Percentiles rank a stretch among this genome's conserved stretches.
phyloP scores from a whole-genome alignment of 2,113 vertebrate species.

The Daboia siamensis region DNA sequence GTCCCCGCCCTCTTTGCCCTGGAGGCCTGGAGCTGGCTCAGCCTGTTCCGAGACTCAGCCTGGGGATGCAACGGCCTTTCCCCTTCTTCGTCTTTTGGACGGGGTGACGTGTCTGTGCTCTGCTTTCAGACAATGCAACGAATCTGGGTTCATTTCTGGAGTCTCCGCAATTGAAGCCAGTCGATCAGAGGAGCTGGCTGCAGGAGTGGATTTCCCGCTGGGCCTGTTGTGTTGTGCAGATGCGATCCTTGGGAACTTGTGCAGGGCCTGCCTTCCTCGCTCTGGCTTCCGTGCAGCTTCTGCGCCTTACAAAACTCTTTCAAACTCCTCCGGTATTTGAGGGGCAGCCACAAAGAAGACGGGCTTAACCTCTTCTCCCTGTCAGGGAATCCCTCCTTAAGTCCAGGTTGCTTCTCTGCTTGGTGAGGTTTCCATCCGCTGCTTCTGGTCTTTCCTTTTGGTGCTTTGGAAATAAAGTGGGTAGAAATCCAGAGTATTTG shows the following conservation, averaged over 20 bases:
- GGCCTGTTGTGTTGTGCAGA: background rate
- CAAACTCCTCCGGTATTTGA: fast-evolving
- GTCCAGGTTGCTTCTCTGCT: no score
- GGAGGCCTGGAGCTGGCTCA: background rate
- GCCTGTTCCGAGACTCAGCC: background rate
- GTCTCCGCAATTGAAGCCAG: fast-evolving
- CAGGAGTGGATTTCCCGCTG: background rate
- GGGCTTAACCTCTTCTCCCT: no score
- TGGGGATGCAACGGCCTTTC: background rate
- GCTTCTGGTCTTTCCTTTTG: background rate
- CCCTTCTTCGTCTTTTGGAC: background rate
- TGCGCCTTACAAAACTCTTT: background rate
- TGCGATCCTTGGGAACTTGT: fast-evolving
- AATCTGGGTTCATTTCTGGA: background rate
- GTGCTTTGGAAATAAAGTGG: no score
- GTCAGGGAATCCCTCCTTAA: no score
- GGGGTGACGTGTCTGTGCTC: background rate
- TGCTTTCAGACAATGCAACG: background rate
- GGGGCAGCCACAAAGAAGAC: no score
- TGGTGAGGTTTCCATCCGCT: no score
- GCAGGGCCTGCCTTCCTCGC: background rate
- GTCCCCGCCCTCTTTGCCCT: background rate
- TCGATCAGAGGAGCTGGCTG: background rate
- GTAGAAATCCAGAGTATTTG: background rate
- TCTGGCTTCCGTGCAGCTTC: background rate